Base-by-base conservation (phyloP, 1,140 invertebrate genomes). In the Trissolcus basalis region DNA sequence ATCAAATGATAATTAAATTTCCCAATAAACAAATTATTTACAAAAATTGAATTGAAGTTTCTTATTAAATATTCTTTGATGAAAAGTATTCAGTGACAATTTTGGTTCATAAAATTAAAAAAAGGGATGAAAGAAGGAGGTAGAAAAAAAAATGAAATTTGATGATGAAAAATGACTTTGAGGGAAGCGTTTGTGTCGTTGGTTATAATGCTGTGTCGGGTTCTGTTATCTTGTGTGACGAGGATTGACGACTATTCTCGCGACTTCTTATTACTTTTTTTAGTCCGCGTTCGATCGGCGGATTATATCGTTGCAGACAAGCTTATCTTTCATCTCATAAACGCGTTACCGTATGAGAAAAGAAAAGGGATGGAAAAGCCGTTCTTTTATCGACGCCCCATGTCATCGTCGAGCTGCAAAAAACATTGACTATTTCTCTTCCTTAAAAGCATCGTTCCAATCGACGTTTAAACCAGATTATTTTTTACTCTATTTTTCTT, bases 251-350 rank as follows among this genome's bases (percentile, higher is more conserved):
- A 78, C 65, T 72, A 69, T 78, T 69, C 59, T 27, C 19, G 59
- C 41, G 41, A 64, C 48, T 76, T 69, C 48, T 76, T 69, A 19
- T 55, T 68, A 33, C 50, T 61, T 63, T 45, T 65, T 59, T 55
- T 71, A n/a, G 19, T 45, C 8, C 19, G 10, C 60, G 39, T 70
- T 73, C 75, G 69, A 72, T 78, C 75, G 59, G 43, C 35, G 75
- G 75, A 78, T 78, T 69, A 78, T 78, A 78, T 73, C 69, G 69
- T 39, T 13, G 59, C 54, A 71, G 69, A 69, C 75, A 78, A 65
- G 64, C 64, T 78, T 78, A 78, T 73, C 75, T 72, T 55, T 72
- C 69, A 73, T 78, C 75, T 78, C 60, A 71, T 65, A 78, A 70
- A 78, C 64, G 75, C 59, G 69, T 78, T 78, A 68, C 45, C 45